These are phyloP conservation scores for Cantharis lateralis DNA, from an alignment of 2,888 invertebrate species.

Conservation along the genomic window DNA sequence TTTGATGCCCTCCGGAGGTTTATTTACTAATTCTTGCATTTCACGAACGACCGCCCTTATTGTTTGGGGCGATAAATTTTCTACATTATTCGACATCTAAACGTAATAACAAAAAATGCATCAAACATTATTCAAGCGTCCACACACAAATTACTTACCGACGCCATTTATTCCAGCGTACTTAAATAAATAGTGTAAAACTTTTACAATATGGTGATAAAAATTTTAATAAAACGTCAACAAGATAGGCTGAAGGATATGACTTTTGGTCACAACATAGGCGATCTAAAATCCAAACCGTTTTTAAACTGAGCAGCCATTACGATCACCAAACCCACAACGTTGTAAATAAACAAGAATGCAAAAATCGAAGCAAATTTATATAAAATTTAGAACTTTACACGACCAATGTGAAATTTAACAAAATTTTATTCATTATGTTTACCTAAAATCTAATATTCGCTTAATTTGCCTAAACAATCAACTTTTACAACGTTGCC, in stretches of 20 bases:
- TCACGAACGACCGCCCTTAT: constrained; percentile 87
- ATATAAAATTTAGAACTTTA: background rate
- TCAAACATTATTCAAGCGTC: background rate
- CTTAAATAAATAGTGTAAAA: background rate
- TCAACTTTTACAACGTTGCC: background rate
- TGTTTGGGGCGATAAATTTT: constrained; percentile 93
- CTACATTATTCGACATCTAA: constrained; percentile 83
- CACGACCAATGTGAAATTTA: background rate
- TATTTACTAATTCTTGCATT: constrained; percentile 79
- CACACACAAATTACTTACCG: constrained; percentile 20
- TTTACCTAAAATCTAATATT: background rate
- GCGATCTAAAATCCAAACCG: constrained; percentile 13
- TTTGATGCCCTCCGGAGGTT: constrained; percentile 90
- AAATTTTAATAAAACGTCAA: background rate
- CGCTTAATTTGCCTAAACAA: background rate
- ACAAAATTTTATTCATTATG: background rate
- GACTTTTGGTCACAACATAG: constrained; percentile 11
- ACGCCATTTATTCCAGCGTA: constrained; percentile 19
- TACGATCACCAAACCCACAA: constrained; percentile 25
- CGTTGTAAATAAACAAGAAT: background rate
- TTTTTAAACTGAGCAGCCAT: constrained; percentile 26
- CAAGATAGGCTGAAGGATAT: background rate
- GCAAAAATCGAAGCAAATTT: background rate
- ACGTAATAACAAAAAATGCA: constrained; percentile 34
- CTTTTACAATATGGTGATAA: background rate